Base-by-base conservation (phyloP, 2,888 invertebrate genomes). In the Cephalotes varians region DNA sequence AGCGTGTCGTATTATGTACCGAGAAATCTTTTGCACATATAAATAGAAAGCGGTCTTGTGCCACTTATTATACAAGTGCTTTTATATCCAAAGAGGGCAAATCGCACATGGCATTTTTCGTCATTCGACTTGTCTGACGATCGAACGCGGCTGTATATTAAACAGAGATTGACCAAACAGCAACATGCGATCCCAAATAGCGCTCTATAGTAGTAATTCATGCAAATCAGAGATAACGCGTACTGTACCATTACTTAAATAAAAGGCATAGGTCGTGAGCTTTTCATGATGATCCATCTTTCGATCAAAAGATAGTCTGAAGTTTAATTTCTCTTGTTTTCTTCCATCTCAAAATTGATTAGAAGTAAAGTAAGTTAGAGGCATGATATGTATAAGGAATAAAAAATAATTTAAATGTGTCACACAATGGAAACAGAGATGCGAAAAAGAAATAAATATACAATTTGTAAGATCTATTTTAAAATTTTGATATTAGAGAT, bases 1-100 rank as follows among this genome's bases (percentile, higher is more conserved):
- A 65, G 49, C 76, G 31, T 60, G 65, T 47, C 28, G n/a, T 10
- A 51, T 31, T 47, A 83, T 73, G 56, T 56, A 73, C 54, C 51
- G 76, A 73, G 80, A 76, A 74, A 82, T 62, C 69, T 44, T 71
- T 64, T 67, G 82, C 40, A 58, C n/a, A 40, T 64, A 51, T 64
- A 51, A 65, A 84, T 88, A 88, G 88, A 88, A 88, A 88, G 88
- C 82, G 84, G 87, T 86, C 72, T 84, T 83, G 88, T 87, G 86
- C 88, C 31, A 88, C 88, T 88, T 88, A 87, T 87, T 87, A 72
- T 84, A 54, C 81, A 77, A 64, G 54, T 31, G 56, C 58, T 83
- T 84, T 88, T 82, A 82, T 44, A 31, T 49, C 56, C 51, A 67
- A 79, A 82, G 74, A 81, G 79, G 54, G 60, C 56, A 67, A 40